These are phyloP conservation scores for Ischnus inquisitorius DNA, from an alignment of 2,888 invertebrate species.

Conservation along the genomic window DNA sequence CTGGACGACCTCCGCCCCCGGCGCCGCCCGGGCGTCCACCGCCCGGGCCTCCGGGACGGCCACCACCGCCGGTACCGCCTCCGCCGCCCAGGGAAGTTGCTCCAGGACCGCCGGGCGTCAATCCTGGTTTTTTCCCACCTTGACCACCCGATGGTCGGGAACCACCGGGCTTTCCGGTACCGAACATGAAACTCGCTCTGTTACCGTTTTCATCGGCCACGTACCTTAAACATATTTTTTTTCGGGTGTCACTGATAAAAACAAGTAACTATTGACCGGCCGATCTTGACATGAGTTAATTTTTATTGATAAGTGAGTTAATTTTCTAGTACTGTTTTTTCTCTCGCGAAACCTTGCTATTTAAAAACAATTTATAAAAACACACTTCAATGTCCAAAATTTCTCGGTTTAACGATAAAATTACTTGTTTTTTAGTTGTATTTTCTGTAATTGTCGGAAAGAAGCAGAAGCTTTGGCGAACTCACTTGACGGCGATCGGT, in stretches of 20 bases:
- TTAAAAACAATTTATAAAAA: no score
- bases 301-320: background rate
- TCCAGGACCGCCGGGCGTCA: conserved; percentile 67
- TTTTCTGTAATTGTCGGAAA: no score
- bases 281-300: background rate
- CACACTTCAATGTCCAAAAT: no score
- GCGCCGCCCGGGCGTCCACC: conserved; percentile 37
- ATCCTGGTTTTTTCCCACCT: conserved; percentile 35
- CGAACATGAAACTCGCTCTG: conserved; percentile 82
- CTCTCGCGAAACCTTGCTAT: no score
- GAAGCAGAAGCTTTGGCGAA: conserved; percentile 6
- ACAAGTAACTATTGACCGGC: background rate
- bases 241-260: background rate
- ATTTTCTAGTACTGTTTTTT: background rate
- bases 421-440: no score
- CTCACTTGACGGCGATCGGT: conserved; percentile 82
- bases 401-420: no score
- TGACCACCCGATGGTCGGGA: conserved; percentile 49
- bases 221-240: conserved; percentile 76
- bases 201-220: conserved; percentile 83
- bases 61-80: conserved; percentile 55
- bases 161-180: conserved; percentile 73
- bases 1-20: conserved; percentile 26
- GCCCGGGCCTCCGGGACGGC: conserved; percentile 56
- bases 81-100: conserved; percentile 57